These are phyloP conservation scores for Deroptyus accipitrinus DNA, from an alignment of 2,113 vertebrate species.

Conservation along the genomic window DNA sequence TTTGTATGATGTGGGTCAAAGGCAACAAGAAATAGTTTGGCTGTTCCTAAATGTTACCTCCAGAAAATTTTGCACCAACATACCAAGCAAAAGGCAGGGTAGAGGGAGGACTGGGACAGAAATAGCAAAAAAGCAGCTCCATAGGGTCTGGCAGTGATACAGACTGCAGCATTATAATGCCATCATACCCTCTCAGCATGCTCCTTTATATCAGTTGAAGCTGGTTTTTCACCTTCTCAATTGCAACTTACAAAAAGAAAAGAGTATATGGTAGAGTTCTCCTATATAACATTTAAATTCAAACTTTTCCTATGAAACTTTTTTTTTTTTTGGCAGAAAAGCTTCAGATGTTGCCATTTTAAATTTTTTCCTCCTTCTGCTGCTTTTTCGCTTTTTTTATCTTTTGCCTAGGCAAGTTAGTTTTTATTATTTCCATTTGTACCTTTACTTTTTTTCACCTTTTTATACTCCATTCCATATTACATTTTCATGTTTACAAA, in stretches of 20 bases:
- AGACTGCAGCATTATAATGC: not conserved
- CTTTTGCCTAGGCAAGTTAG: not conserved
- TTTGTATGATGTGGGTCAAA: not conserved
- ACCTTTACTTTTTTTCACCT: not conserved
- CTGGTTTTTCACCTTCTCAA: not conserved
- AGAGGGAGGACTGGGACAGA: not conserved
- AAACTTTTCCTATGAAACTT: not conserved
- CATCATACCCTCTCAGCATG: not conserved
- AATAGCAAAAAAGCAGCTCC: constrained; percentile 5
- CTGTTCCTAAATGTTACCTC: not conserved
- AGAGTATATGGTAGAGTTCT: not conserved
- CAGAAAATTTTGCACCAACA: not conserved
- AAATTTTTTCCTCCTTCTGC: not conserved
- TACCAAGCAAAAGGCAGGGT: not conserved
- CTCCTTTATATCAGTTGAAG: not conserved
- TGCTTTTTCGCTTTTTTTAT: not conserved
- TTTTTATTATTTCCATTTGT: not conserved
- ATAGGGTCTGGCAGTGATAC: not conserved
- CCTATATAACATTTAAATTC: not conserved
- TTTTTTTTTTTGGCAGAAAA: not conserved
- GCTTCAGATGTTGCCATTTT: not conserved
- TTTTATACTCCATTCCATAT: not conserved
- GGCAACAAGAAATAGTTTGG: not conserved
- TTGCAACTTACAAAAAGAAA: not conserved
- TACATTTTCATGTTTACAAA: not conserved